These are phyloP conservation scores for Oikopleura dioica DNA, from an alignment of 23 tunicate genomes.

Conservation along the genomic window DNA sequence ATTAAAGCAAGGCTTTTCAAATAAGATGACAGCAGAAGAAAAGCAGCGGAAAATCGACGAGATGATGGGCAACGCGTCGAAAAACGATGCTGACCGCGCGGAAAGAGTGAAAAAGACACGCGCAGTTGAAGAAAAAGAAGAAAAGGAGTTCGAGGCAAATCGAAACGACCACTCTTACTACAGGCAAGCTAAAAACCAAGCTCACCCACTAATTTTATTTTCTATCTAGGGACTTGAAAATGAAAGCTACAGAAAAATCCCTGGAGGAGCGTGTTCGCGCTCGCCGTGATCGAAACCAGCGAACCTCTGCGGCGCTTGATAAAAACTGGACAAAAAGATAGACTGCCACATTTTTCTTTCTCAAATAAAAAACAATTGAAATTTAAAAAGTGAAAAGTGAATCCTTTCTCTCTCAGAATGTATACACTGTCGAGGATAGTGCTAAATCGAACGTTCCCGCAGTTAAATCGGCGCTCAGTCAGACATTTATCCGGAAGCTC, in stretches of 20 bases:
- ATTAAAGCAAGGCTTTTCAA: slow-evolving; percentile 7
- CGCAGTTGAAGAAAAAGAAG: background rate
- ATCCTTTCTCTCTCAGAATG: too few relatives aligned
- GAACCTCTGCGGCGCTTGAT: background rate
- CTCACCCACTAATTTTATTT: too few relatives aligned
- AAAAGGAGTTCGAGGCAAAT: background rate
- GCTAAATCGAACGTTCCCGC: too few relatives aligned
- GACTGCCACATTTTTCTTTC: too few relatives aligned
- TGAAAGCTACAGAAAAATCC: background rate
- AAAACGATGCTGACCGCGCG: background rate
- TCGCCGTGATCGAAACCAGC: background rate
- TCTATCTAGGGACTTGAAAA: background rate
- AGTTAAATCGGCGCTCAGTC: too few relatives aligned
- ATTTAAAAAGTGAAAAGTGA: too few relatives aligned
- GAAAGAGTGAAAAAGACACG: background rate
- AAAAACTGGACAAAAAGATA: background rate
- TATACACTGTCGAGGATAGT: too few relatives aligned
- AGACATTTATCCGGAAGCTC: too few relatives aligned
- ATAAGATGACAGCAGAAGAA: background rate
- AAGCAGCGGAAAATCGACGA: background rate
- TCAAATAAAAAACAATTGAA: too few relatives aligned
- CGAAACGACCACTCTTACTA: background rate
- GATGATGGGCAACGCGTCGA: background rate
- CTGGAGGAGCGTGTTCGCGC: background rate
- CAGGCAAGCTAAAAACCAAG: too few relatives aligned